Evolutionary conservation across 2,113 vertebrate genomes (phyloP).

Genomic region (Speoplatyrhinus poulsoni): DNA sequence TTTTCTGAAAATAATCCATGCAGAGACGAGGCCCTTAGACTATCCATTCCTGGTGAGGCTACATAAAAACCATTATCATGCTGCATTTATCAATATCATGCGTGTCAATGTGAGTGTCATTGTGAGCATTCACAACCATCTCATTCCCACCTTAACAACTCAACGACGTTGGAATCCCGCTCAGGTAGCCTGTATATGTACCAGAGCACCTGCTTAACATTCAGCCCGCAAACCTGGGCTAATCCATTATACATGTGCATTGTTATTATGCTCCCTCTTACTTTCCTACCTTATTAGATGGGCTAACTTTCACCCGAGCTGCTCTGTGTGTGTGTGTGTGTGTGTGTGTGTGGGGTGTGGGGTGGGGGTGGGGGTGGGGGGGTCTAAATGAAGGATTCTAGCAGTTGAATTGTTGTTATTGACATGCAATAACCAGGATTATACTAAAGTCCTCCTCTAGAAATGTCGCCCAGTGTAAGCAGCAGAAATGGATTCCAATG

Average conservation of each 20-base stretch:
- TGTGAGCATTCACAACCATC: constrained; percentile 55
- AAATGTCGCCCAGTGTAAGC: constrained; percentile 64
- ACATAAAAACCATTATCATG: constrained; percentile 66
- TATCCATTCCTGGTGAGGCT: constrained; percentile 44
- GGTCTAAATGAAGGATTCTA: constrained; percentile 60
- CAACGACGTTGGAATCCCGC: constrained; percentile 48
- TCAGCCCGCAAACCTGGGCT: constrained; percentile 50
- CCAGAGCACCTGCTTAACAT: constrained; percentile 59
- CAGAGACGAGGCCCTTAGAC: constrained; percentile 35
- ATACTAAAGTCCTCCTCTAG: constrained; percentile 42
- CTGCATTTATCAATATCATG: constrained; percentile 70
- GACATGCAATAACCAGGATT: constrained; percentile 69
- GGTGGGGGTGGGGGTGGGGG: not conserved
- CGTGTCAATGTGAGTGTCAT: constrained; percentile 56
- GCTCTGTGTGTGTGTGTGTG: constrained; percentile 31
- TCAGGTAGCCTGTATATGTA: constrained; percentile 52
- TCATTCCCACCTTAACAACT: constrained; percentile 66
- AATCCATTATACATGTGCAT: constrained; percentile 71
- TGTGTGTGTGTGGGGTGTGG: not conserved
- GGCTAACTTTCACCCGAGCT: constrained; percentile 46
- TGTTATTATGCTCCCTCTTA: constrained; percentile 62
- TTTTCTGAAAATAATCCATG: constrained; percentile 38
- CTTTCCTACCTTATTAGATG: constrained; percentile 54
- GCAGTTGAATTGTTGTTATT: constrained; percentile 56
- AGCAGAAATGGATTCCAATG: constrained; percentile 36